Conservation (phyloP, 2,888 invertebrate species). For the Peribatodes rhomboidaria region DNA sequence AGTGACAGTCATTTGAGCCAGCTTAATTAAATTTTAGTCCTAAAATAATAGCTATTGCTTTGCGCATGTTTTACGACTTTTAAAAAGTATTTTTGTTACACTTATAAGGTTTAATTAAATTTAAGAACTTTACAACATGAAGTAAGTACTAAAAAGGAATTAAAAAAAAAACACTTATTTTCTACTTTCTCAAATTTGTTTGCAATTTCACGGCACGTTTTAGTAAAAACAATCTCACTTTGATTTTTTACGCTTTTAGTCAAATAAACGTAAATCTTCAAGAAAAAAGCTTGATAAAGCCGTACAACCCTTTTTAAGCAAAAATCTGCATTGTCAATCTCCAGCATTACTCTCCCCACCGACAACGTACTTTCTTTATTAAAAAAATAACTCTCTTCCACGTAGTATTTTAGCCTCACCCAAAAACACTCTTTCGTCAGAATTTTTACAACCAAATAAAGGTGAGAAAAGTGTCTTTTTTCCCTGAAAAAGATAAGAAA, state of each 20-base stretch:
- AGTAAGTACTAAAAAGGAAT: not conserved
- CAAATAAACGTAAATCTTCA: not conserved
- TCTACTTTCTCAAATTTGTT: too few relatives aligned
- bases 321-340: conserved; percentile 22
- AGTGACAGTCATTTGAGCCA: conserved; percentile 45
- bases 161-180: too few relatives aligned
- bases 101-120: conserved; percentile 29
- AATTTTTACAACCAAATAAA: conserved; percentile 49
- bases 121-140: not conserved
- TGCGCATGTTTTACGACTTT: conserved; percentile 43
- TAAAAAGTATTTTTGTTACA: conserved; percentile 44
- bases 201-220: too few relatives aligned
- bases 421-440: conserved; percentile 44
- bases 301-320: conserved; percentile 10
- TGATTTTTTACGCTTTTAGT: too few relatives aligned
- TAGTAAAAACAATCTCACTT: too few relatives aligned
- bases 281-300: conserved; percentile 6
- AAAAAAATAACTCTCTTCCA: conserved; percentile 39
- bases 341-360: conserved; percentile 8
- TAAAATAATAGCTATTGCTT: conserved; percentile 59
- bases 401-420: conserved; percentile 38
- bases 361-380: conserved; percentile 39
- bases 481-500: conserved; percentile 45
- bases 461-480: conserved; percentile 45
- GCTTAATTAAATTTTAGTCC: conserved; percentile 59